phyloP scores from a whole-genome alignment of 2,113 vertebrate species.

The Hepsetus odoe region DNA sequence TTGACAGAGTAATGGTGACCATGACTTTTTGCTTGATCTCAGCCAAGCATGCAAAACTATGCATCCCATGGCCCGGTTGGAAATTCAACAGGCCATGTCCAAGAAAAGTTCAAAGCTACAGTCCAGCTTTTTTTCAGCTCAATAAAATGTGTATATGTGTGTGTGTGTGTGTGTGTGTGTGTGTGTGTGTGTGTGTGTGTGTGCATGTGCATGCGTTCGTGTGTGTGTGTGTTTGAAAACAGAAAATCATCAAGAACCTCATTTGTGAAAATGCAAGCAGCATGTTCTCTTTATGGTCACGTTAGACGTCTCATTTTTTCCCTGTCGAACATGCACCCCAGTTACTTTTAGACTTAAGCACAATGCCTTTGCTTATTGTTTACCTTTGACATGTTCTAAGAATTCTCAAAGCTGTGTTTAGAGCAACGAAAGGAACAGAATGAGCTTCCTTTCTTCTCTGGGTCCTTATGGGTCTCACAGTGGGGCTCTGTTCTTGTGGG shows the following conservation, averaged over 20 bases:
- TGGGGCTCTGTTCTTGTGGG: constrained; percentile 64
- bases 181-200: no score
- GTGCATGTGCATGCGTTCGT: no score
- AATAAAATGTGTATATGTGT: no score
- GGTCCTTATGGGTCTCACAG: constrained; percentile 53
- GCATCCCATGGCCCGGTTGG: constrained; percentile 25
- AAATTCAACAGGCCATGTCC: constrained; percentile 31
- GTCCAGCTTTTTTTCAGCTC: constrained; percentile 2
- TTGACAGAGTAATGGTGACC: constrained; percentile 58
- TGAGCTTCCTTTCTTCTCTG: constrained; percentile 25
- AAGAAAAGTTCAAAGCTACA: constrained; percentile 6
- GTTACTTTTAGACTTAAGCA: constrained; percentile 17
- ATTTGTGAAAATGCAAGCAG: neutral
- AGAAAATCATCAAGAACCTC: neutral
- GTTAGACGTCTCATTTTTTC: neutral
- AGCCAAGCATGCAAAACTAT: constrained; percentile 20
- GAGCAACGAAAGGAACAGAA: neutral
- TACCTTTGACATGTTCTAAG: neutral
- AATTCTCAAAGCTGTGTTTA: constrained; percentile 1
- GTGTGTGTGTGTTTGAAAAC: neutral
- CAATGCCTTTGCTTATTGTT: neutral
- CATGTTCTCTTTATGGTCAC: neutral
- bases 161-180: no score
- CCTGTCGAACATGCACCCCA: neutral
- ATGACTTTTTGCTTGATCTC: constrained; percentile 48